Base-by-base conservation (phyloP, 1,140 invertebrate species). In the Xylocopa sonorina region DNA sequence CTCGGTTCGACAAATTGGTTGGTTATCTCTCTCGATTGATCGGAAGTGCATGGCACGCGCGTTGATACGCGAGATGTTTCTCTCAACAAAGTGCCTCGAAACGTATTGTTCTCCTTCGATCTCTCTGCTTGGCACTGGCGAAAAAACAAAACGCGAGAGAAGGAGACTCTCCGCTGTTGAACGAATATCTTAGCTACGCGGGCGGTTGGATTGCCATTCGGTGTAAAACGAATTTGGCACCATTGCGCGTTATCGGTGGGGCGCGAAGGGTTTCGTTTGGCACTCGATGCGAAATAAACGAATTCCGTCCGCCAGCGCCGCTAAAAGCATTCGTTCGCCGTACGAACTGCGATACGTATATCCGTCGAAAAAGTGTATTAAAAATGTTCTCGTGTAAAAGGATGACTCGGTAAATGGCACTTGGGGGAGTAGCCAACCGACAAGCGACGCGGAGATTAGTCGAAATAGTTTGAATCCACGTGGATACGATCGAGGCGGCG, bases 51-150 rank as follows among this genome's bases (percentile, higher is more conserved):
- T 29, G 4, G 55, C 9, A 57, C 55, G 18, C 27, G 55, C 27
- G 27, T 6, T 9, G 55, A 18, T 9, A 57, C 55, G 55, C 0
- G 27, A 32, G 6, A 57, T 7, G 5, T 18, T 2, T 43, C n/a
- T 63, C 16, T 14, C 24, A n/a, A n/a, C 16, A 18, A 43, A 41
- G 27, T 43, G 38, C 6, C 24, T 16, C n/a, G 34, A 16, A 27
- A 24, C 16, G 24, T 18, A 14, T 18, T 48, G 24, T 48, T 27
- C 24, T 3, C 16, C 18, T 38, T 10, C 21, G n/a, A 21, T 50
- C 16, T 50, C 16, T 72, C 55, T 43, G 21, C 64, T 85, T 71
- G 78, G 69, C 73, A 78, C 78, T 78, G 72, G 57, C 38, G 27
- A 58, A 81, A 69, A 55, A n/a, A 29, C 41, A 18, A 64, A 74